A percentile compares a stretch with the other conserved stretches of the same genome.
Evolutionary conservation across 2,113 vertebrate species (phyloP).

Genomic region (Physeter macrocephalus): DNA sequence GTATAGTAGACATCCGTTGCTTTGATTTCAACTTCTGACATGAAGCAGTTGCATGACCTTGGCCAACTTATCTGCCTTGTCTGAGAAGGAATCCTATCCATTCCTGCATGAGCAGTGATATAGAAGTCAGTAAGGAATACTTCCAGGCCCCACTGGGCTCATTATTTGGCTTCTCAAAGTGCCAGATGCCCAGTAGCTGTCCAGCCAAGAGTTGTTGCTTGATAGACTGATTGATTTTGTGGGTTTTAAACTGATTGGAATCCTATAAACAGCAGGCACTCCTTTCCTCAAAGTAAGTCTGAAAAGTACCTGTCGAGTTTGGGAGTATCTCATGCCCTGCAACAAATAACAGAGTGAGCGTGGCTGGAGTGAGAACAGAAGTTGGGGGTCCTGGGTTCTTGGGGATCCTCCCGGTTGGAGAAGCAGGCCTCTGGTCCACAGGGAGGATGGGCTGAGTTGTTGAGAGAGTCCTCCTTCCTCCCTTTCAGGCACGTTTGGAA

Average conservation of each 20-base stretch:
- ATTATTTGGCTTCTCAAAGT: background rate
- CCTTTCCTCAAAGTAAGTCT: background rate
- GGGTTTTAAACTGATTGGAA: background rate
- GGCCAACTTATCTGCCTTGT: background rate
- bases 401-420: background rate
- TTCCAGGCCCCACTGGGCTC: background rate
- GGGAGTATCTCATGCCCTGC: background rate
- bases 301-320: background rate
- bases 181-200: background rate
- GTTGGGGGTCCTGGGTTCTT: rapidly evolving
- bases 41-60: background rate
- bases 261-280: background rate
- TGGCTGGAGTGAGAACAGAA: background rate
- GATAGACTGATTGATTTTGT: background rate
- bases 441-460: background rate
- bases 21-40: background rate
- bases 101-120: background rate
- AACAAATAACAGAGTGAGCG: background rate
- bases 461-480: background rate
- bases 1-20: background rate
- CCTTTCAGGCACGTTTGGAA: background rate
- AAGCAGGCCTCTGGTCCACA: rapidly evolving
- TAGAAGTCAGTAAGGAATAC: background rate
- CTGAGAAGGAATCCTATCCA: background rate
- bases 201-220: background rate